Base-by-base conservation (phyloP, 2,113 vertebrate genomes). In the Ariopsis seemanni region DNA sequence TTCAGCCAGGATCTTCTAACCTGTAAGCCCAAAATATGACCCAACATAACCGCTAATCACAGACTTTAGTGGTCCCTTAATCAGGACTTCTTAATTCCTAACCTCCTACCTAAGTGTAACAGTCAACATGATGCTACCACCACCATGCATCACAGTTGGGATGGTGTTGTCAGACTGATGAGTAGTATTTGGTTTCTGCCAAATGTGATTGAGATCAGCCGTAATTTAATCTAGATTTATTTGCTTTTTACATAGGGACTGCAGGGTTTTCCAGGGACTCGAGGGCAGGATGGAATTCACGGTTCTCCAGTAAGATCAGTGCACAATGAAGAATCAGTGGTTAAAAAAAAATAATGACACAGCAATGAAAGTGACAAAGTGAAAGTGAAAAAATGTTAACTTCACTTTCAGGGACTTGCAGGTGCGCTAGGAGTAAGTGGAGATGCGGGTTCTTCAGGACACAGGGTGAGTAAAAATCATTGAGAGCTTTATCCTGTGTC, bases 231-330 rank as follows among this genome's bases (percentile, higher is more conserved):
- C 42, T 42, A 12, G 17, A 50, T 62, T 71, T 17, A 30, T 48
- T 91, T 55, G 88, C 20, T 91, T 5, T 69, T 4, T 30, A 80
- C 82, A 67, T 80, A 96, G 95, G 95, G 95, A 34, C 88, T 91
- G 71, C 89, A 91, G 55, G 94, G 95, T 85, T 83, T 82, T 85
- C 53, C 83, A 20, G 95, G 94, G 48, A 92, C 82, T 85, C 92
- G 78, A 12, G 95, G 95, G 25, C 91, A 90, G n/a, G 93, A 95
- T 79, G 95, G 95, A 72, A 67, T 55, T 85, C 78, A 72, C 63
- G 95, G 95, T 88, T 63, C 57, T 25, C 81, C 55, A 87, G 95
- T 95, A 92, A 91, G 90, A 85, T 22, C 12, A 75, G 48, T n/a
- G 60, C 25, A 69, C 52, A 48, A 20, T 42, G 20, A 18, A 82